Conservation (phyloP, 2,888 invertebrate genomes). For the Hemicrepidius hirtus region DNA sequence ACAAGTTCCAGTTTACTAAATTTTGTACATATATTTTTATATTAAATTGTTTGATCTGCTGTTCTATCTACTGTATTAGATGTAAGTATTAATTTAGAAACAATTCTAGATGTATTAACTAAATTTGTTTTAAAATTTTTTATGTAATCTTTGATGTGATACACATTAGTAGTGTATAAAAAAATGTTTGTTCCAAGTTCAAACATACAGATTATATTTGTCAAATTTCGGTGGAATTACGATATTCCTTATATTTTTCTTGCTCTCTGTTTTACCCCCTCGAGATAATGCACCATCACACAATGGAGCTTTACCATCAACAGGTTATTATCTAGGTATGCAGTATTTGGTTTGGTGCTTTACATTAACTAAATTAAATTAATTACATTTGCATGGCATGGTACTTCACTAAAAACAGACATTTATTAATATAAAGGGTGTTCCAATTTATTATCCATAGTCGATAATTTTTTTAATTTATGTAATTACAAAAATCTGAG, state of each 20-base stretch:
- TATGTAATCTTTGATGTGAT: constrained; percentile 21
- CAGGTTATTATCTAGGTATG: background rate
- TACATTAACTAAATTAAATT: constrained; percentile 11
- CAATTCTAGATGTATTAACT: constrained; percentile 15
- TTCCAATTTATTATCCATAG: too few relatives aligned
- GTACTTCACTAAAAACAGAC: background rate
- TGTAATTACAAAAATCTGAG: too few relatives aligned
- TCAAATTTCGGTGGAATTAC: background rate
- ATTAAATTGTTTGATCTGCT: constrained; percentile 41
- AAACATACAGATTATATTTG: constrained; percentile 7
- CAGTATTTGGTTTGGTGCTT: constrained; percentile 17
- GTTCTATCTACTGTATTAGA: constrained; percentile 19
- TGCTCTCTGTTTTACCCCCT: constrained; percentile 12
- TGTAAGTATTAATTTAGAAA: constrained; percentile 15
- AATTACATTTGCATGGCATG: constrained; percentile 5
- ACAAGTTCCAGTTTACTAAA: constrained; percentile 20
- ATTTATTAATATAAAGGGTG: too few relatives aligned
- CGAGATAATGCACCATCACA: background rate
- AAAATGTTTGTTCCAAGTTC: constrained; percentile 13
- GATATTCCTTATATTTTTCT: background rate
- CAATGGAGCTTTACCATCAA: background rate
- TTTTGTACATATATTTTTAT: constrained; percentile 46
- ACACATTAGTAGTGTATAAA: constrained; percentile 21
- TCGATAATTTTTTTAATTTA: too few relatives aligned
- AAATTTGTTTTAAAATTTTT: background rate